Evolutionary conservation across 2,113 vertebrate genomes (phyloP), one percentile per base, ranked within the genome.

Genomic region (Odobenus rosmarus): DNA sequence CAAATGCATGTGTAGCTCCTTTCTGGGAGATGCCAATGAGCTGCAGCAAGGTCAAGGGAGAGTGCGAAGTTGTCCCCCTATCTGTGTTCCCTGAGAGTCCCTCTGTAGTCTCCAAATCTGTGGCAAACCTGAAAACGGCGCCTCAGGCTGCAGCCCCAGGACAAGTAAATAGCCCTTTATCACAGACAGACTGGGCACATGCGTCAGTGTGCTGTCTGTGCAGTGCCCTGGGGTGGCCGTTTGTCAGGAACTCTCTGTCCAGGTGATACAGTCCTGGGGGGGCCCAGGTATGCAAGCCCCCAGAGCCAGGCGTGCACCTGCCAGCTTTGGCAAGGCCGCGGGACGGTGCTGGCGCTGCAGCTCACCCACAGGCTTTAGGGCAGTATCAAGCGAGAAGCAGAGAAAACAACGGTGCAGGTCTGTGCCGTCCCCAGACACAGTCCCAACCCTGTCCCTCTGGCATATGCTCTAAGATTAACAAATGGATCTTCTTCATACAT

Each of bases 331-430:
- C 14, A 7, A 46, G 42, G 42, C 11, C 2, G 24, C 3, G 13
- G 72, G 39, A 26, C 6, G 15, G 24, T 28, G 71, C 39, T 42
- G 72, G 71, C 24, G 72, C 72, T 28, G 39, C 13, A 7, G 39
- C 39, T 1, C 0, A 6, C 13, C 6, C 7, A 7, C 72, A 4
- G 72, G 72, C 39, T 15, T 46, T 39, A 28, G 3, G 2, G 26
- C 42, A 16, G 24, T 49, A 5, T 14, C 74, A 77, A 31, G 26
- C 39, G 26, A 49, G 42, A 49, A 77, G 74, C 74, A 76, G 31
- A 4, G 26, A 26, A 14, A 77, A 14, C 8, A 49, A 15, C 0
- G 4, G 42, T 18, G 14, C 14, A 1, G 1, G 4, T 31, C 14
- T 4, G 26, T 4, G 24, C 26, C 26, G 15, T 49, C 74, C 72